Percentiles rank a stretch among this genome's conserved stretches.
These are phyloP conservation scores for Tipula unca DNA, from an alignment of 2,888 invertebrate genomes.

Conservation along the genomic window DNA sequence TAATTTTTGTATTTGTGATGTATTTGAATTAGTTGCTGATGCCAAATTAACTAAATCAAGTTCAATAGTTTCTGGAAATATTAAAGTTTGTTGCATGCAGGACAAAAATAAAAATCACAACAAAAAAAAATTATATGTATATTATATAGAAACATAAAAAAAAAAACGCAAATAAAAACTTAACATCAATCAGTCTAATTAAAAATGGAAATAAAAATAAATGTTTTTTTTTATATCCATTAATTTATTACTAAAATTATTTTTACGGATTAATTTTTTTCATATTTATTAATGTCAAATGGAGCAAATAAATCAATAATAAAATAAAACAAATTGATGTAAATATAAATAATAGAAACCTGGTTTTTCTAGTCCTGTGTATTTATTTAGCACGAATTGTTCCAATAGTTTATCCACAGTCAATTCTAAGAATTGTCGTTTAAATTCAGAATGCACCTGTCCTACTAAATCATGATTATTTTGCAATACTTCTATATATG, in stretches of 20 bases:
- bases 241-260: not conserved
- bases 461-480: constrained; percentile 86
- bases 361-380: constrained; percentile 88
- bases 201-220: not conserved
- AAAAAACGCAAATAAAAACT: not conserved
- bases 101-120: constrained; percentile 22
- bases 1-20: constrained; percentile 19
- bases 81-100: not conserved
- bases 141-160: not conserved
- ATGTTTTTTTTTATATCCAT: not conserved
- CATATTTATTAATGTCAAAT: not conserved
- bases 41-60: constrained; percentile 28
- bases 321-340: not conserved
- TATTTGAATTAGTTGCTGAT: constrained; percentile 25
- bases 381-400: constrained; percentile 85
- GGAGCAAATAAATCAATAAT: not conserved
- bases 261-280: not conserved
- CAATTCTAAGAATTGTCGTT: constrained; percentile 81
- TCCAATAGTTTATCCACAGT: constrained; percentile 88
- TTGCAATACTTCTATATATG: constrained; percentile 78
- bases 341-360: constrained; percentile 46
- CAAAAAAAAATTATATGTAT: not conserved
- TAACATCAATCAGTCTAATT: constrained; percentile 14
- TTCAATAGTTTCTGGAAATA: constrained; percentile 28
- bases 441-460: constrained; percentile 88